Evolutionary conservation across 2,888 invertebrate species (phyloP).

Genomic region (Leucoma salicis): DNA sequence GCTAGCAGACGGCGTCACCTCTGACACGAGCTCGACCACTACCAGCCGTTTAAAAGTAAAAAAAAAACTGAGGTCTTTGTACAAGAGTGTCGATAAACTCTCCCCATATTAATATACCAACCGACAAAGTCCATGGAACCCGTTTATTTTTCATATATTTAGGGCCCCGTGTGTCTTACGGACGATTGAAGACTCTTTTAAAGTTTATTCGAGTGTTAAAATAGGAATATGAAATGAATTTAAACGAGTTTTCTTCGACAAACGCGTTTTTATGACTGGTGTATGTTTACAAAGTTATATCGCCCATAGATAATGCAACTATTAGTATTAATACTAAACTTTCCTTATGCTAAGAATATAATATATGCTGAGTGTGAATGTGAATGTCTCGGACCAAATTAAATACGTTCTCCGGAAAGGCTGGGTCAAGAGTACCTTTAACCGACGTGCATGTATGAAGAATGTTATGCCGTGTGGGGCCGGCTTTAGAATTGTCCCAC

Average conservation of each 20-base stretch:
- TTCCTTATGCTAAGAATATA: too few species aligned
- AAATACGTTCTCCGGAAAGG: too few species aligned
- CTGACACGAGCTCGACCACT: slow-evolving; percentile 10
- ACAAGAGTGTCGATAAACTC: slow-evolving; percentile 40
- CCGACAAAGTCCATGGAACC: slow-evolving; percentile 32
- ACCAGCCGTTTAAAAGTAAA: neutral
- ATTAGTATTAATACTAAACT: too few species aligned
- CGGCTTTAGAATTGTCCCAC: too few species aligned
- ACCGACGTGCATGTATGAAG: too few species aligned
- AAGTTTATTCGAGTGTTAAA: neutral
- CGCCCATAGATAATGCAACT: too few species aligned
- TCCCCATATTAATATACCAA: slow-evolving; percentile 35
- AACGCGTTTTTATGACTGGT: too few species aligned
- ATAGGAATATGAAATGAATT: neutral
- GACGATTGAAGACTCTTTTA: slow-evolving; percentile 11
- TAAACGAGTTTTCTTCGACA: neutral
- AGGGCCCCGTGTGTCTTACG: slow-evolving; percentile 33
- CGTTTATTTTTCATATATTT: slow-evolving; percentile 39
- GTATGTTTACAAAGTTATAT: too few species aligned
- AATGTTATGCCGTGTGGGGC: too few species aligned
- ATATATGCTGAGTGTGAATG: too few species aligned
- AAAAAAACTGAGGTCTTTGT: slow-evolving; percentile 11
- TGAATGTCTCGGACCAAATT: too few species aligned
- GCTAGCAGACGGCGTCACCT: slow-evolving; percentile 4
- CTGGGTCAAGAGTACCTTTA: too few species aligned